phyloP scores from a whole-genome alignment of 2,888 invertebrate genomes.

The Brachyopa scutellaris region DNA sequence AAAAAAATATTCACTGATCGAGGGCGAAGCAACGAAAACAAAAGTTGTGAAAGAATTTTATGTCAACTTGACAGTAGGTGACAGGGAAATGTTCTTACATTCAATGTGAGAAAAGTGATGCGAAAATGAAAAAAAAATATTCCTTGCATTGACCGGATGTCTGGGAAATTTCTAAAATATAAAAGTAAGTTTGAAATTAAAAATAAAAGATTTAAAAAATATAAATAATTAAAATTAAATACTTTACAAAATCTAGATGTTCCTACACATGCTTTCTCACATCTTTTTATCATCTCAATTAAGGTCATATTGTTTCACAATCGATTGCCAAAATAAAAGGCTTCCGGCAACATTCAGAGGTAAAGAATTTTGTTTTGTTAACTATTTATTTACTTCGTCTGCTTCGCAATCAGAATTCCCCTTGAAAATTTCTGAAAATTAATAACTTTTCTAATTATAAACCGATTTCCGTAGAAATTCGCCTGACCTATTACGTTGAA shows the following conservation, averaged over 20 bases:
- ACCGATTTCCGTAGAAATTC: not conserved
- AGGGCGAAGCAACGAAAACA: too few relatives aligned
- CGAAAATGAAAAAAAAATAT: not conserved
- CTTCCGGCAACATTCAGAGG: not conserved
- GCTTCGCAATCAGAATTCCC: not conserved
- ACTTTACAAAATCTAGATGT: too few relatives aligned
- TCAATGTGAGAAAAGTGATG: not conserved
- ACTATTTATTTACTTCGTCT: not conserved
- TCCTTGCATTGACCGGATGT: not conserved
- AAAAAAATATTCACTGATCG: conserved; percentile 76
- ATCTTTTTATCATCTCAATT: too few relatives aligned
- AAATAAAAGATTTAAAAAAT: too few relatives aligned
- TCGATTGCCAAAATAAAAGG: too few relatives aligned
- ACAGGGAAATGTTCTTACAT: not conserved
- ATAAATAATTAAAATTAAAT: too few relatives aligned
- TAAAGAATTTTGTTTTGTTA: conserved; percentile 8
- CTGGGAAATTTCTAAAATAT: not conserved
- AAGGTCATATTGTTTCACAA: too few relatives aligned
- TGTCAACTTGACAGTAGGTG: conserved; percentile 6
- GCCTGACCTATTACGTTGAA: not conserved
- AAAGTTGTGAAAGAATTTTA: not conserved
- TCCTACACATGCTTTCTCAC: too few relatives aligned
- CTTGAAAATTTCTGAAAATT: not conserved
- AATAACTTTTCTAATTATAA: not conserved
- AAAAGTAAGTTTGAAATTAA: not conserved